phyloP scores from a whole-genome alignment of 2,797 vertebrate species.

The Myripristis murdjan region DNA sequence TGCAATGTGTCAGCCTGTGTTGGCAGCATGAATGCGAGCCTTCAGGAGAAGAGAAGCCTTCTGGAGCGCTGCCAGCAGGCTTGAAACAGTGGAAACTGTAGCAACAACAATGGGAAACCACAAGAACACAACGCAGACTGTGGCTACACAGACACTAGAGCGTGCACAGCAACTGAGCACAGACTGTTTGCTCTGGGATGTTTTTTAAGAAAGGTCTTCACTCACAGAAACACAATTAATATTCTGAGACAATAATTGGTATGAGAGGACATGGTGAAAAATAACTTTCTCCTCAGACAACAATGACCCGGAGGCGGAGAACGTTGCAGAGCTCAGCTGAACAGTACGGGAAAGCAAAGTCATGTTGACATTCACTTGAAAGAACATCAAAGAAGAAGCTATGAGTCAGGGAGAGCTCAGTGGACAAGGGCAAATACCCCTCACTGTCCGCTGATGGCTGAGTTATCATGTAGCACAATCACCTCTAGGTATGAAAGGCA shows the following conservation, averaged over 20 bases:
- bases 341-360: slow-evolving; percentile 51
- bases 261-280: slow-evolving; percentile 26
- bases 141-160: slow-evolving; percentile 17
- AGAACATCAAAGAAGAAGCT: slow-evolving; percentile 55
- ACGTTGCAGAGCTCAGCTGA: slow-evolving; percentile 66
- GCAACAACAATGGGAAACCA: slow-evolving; percentile 49
- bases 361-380: slow-evolving; percentile 63
- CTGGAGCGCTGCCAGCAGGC: slow-evolving; percentile 63
- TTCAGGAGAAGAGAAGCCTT: slow-evolving; percentile 49
- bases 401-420: slow-evolving; percentile 59
- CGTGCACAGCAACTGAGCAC: background rate
- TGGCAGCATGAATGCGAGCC: slow-evolving; percentile 54
- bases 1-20: slow-evolving; percentile 46
- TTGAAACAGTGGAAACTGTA: slow-evolving; percentile 57
- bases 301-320: slow-evolving; percentile 38
- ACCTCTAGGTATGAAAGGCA: slow-evolving; percentile 67
- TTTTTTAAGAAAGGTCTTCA: background rate
- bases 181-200: background rate
- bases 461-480: slow-evolving; percentile 54
- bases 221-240: slow-evolving; percentile 10
- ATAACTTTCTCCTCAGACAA: slow-evolving; percentile 39
- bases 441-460: slow-evolving; percentile 54
- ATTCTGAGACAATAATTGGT: slow-evolving; percentile 35
- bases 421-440: slow-evolving; percentile 39
- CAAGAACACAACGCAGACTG: slow-evolving; percentile 8